Base-by-base conservation (phyloP, 2,888 invertebrate species). In the Pegoplata infirma region DNA sequence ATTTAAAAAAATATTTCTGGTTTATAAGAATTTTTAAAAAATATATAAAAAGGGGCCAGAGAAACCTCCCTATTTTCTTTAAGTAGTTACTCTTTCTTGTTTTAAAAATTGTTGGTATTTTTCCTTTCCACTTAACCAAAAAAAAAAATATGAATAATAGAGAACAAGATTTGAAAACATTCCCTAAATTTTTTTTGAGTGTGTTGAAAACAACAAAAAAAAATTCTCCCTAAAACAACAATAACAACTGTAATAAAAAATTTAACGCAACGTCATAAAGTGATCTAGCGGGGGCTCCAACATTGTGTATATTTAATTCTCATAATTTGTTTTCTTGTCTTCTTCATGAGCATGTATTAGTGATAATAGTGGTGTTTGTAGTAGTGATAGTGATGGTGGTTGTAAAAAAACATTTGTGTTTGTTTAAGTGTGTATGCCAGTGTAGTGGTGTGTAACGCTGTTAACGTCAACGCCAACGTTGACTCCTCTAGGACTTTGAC, bases 401-500 rank as follows among this genome's bases (percentile, higher is more conserved):
- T 32, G 58, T 58, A 21, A 40, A 14, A 21, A 19, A 58, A 14
- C 40, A 28, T 7, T n/a, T 51, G 25, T 51, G 23, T 51, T 2
- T 5, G 23, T 7, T 10, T 5, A n/a, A 21, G 32, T 32, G 32
- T 32, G 3, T 32, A 32, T 32, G 10, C 32, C n/a, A n/a, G 59
- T 74, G 68, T 68, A 25, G 64, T 74, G 56, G 76, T 58, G 64
- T 66, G 66, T 72, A 71, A 69, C 49, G 61, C 71, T 58, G 71
- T 23, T 40, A 28, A 53, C 61, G 63, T 59, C 23, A 2, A 68
- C 64, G 72, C 63, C 21, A 36, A 36, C 76, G 56, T 74, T 28
- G 76, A 59, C 76, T 80, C 80, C 80, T 80, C 76, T 80, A 80
- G 77, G 80, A 80, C 76, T 76, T 40, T 73, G 79, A 69, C 78